Evolutionary conservation across 2,113 vertebrate genomes (phyloP).

Genomic region (Phyllostomus discolor): DNA sequence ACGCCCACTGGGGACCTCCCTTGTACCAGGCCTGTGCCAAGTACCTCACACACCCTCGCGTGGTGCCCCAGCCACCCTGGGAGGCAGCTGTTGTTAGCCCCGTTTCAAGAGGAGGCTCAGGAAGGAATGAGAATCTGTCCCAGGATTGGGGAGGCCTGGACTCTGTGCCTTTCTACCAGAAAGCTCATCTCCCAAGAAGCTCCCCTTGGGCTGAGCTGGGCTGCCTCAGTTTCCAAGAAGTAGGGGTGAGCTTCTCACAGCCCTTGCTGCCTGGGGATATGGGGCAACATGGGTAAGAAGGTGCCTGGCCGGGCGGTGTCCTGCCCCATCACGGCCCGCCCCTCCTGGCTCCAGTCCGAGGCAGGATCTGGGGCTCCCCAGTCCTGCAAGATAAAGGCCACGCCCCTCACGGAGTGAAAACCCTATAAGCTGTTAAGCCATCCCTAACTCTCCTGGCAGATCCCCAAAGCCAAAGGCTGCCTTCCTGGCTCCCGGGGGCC

Average conservation of each 20-base stretch:
- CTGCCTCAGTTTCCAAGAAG: background rate
- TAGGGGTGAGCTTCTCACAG: background rate
- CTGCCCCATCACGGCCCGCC: background rate
- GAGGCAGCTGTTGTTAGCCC: background rate
- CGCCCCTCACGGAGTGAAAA: background rate
- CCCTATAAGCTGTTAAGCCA: too few species aligned
- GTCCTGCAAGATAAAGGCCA: background rate
- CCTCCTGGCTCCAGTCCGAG: background rate
- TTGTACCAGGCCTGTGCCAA: background rate
- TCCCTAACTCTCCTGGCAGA: background rate
- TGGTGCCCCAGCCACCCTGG: background rate
- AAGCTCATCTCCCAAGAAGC: background rate
- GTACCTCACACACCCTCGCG: fast-evolving
- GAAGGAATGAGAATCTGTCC: background rate
- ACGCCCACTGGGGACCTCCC: background rate
- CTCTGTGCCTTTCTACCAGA: background rate
- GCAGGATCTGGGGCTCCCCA: background rate
- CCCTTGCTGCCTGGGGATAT: background rate
- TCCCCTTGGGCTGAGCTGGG: background rate
- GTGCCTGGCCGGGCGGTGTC: background rate
- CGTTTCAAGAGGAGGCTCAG: background rate
- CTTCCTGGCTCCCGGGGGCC: background rate
- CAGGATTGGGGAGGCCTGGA: background rate
- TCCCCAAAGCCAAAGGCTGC: background rate
- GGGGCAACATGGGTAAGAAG: background rate